Evolutionary conservation across 2,888 invertebrate genomes (phyloP).

Genomic region (Serripes groenlandicus): DNA sequence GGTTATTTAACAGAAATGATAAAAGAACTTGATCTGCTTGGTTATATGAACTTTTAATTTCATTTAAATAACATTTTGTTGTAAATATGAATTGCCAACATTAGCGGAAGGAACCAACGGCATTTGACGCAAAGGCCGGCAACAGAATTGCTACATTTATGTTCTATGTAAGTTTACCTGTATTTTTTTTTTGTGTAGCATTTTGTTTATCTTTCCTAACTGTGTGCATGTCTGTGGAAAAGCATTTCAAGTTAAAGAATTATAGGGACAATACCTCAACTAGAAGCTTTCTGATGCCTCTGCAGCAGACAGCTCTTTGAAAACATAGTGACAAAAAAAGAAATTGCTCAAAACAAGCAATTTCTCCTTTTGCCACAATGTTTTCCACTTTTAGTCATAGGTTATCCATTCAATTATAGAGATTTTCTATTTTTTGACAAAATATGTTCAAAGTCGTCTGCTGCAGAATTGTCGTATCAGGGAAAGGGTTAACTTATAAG

Average conservation of each 20-base stretch:
- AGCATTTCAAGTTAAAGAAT: constrained; percentile 10
- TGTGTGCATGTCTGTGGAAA: neutral
- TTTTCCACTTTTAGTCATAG: too few relatives aligned
- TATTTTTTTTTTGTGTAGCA: constrained; percentile 12
- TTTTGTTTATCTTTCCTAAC: neutral
- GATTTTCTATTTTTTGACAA: too few relatives aligned
- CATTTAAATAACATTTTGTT: neutral
- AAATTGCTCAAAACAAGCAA: too few relatives aligned
- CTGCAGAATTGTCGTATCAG: too few relatives aligned
- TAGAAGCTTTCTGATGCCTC: too few relatives aligned
- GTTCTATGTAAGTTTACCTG: constrained; percentile 94
- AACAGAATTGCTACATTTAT: constrained; percentile 99
- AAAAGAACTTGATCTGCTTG: neutral
- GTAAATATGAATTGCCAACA: constrained; percentile 42
- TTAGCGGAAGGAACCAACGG: constrained; percentile 64
- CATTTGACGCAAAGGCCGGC: constrained; percentile 87
- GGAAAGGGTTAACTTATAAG: too few relatives aligned
- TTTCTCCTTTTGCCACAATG: too few relatives aligned
- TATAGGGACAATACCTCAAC: too few relatives aligned
- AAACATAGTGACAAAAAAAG: too few relatives aligned
- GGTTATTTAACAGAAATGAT: neutral
- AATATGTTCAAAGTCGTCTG: too few relatives aligned
- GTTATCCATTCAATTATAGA: too few relatives aligned
- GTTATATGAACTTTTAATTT: neutral
- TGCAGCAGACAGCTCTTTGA: too few relatives aligned